Evolutionary conservation across 2,113 vertebrate genomes (phyloP).

Genomic region (Acrocephalus kingi): DNA sequence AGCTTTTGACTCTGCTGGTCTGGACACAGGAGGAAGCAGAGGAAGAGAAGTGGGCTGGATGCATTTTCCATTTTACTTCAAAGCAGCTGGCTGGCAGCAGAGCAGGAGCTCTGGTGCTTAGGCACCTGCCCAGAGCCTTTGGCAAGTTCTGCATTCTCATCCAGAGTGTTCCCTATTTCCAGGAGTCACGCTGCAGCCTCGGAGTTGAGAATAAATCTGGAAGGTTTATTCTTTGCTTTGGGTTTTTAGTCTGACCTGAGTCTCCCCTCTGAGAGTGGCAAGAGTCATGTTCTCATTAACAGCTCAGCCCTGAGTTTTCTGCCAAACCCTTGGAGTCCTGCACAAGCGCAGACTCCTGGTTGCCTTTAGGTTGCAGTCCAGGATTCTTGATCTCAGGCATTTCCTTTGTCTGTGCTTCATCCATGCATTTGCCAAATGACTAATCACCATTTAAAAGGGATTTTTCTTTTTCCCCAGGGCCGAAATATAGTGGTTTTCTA

Average conservation of each 20-base stretch:
- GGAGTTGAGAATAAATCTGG: not conserved
- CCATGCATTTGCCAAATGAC: not conserved
- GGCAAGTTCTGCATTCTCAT: not conserved
- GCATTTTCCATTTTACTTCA: not conserved
- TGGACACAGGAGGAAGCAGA: not conserved
- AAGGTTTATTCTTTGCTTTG: not conserved
- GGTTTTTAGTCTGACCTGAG: not conserved
- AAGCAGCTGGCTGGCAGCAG: not conserved
- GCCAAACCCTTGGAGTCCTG: fast-evolving
- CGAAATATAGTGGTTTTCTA: conserved; percentile 96
- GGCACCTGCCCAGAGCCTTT: not conserved
- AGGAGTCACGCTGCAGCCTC: not conserved
- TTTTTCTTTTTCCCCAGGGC: conserved; percentile 72
- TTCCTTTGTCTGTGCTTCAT: not conserved
- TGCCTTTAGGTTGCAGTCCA: not conserved
- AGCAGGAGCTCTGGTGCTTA: not conserved
- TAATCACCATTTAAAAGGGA: not conserved
- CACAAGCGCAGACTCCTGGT: fast-evolving
- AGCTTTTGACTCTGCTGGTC: not conserved
- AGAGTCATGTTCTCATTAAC: not conserved
- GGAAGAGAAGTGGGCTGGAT: not conserved
- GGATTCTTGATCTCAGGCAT: not conserved
- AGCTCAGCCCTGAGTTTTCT: not conserved
- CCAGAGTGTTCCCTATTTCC: not conserved
- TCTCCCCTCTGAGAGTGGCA: not conserved